Base-by-base conservation (phyloP, 2,888 invertebrate genomes). In the Hyalella azteca region DNA sequence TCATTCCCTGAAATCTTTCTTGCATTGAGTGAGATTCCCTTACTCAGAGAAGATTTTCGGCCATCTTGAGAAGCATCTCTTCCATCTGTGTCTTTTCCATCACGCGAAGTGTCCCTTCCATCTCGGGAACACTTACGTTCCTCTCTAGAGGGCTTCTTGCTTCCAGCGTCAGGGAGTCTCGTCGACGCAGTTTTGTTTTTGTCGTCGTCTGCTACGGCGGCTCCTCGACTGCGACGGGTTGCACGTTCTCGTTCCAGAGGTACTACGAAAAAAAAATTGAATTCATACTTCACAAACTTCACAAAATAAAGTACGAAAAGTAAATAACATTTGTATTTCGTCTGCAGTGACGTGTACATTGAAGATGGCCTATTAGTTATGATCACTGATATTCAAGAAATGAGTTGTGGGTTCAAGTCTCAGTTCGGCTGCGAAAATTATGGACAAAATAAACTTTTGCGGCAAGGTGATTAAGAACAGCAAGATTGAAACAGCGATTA, bases 171-270 rank as follows among this genome's bases (percentile, higher is more conserved):
- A 9, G n/a, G 15, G 15, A 15, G 36, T 11, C 66, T 19, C 19
- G 15, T 11, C 2, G 36, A 15, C 9, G n/a, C 19, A 3, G 26
- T 13, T 19, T 36, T 32, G 66, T 32, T 15, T 19, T 1, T 36
- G 39, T 15, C 2, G 66, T 66, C 66, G 2, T 66, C 66, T 2
- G 36, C 15, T 3, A 19, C 19, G n/a, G 19, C 66, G n/a, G 66
- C 66, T 5, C 66, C 66, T 39, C 66, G 32, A 36, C 66, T 66
- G 66, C 66, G 66, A 2, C 66, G 32, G 36, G 66, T 66, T 9
- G 66, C 66, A 0, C 66, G 36, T 39, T 66, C 66, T 9, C 66
- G 32, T 39, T 66, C 66, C 36, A 66, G 66, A 15, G 66, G 66
- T 39, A 66, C 66, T 66, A 36, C 3, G 15, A 45, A 45, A 11